Conservation (phyloP, 35 echinoderm and acorn worm genomes). For the Ophioderma brevispina region DNA sequence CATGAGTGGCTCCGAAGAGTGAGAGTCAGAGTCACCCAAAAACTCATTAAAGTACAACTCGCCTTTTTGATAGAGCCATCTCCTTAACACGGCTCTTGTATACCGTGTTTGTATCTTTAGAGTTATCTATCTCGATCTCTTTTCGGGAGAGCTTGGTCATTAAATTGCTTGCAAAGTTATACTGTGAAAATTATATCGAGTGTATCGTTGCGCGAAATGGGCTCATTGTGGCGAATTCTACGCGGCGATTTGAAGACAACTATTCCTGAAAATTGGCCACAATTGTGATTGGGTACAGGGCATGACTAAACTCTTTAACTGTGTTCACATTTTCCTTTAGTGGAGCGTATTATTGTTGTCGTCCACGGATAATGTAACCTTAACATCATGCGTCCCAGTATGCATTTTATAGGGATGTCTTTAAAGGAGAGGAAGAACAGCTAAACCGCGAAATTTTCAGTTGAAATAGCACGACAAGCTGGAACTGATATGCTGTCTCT, state of each 20-base stretch:
- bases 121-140: neutral
- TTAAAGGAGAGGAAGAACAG: no score
- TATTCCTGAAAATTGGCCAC: neutral
- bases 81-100: neutral
- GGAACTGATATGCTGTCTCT: neutral
- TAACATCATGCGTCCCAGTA: no score
- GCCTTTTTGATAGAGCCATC: neutral
- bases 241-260: neutral
- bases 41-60: neutral
- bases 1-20: neutral
- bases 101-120: neutral
- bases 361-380: no score
- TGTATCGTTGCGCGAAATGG: neutral
- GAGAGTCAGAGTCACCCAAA: neutral
- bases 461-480: neutral
- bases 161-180: neutral
- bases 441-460: neutral
- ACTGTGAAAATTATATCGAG: slow-evolving; percentile 9
- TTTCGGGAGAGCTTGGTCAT: neutral
- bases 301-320: slow-evolving; percentile 6
- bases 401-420: no score
- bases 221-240: neutral
- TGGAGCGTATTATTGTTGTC: neutral
- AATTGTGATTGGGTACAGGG: neutral
- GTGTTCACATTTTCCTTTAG: neutral